phyloP scores from a whole-genome alignment of 2,113 vertebrate species.

The Brachyhypopomus gauderio region DNA sequence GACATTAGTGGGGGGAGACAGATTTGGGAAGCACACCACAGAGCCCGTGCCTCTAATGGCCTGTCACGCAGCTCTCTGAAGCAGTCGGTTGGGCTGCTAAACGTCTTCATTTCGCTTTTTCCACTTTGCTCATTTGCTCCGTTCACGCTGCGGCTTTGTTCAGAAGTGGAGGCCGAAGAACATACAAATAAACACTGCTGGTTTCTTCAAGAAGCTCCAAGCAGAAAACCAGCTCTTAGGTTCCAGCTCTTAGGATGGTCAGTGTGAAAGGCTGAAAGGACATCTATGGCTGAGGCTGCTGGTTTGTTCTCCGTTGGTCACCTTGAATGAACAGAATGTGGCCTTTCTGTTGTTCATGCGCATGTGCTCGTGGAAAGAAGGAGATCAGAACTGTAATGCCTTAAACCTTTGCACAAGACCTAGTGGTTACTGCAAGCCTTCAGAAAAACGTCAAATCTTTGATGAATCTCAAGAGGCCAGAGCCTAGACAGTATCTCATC shows the following conservation, averaged over 20 bases:
- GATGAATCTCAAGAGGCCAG: not conserved
- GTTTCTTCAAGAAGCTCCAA: too few species aligned
- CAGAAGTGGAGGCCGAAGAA: not conserved
- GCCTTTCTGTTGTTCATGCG: not conserved
- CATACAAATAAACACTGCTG: not conserved
- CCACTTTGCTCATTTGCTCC: constrained; percentile 54
- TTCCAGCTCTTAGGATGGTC: not conserved
- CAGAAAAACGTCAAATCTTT: not conserved
- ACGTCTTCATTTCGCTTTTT: constrained; percentile 72
- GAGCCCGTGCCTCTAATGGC: constrained; percentile 69
- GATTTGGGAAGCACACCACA: constrained; percentile 66
- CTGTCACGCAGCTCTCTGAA: constrained; percentile 65
- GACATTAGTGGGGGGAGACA: constrained; percentile 56
- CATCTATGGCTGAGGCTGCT: not conserved
- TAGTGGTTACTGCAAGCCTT: not conserved
- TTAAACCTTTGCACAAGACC: not conserved
- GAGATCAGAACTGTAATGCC: not conserved
- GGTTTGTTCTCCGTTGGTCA: not conserved
- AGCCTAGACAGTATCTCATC: not conserved
- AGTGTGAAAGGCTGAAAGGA: not conserved
- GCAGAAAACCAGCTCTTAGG: not conserved
- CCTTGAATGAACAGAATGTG: not conserved
- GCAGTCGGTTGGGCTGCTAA: constrained; percentile 53
- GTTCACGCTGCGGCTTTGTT: not conserved
- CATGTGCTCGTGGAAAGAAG: not conserved